phyloP scores from a whole-genome alignment of 92 coral and sea anemone genomes.

The Paragorgia papillata region DNA sequence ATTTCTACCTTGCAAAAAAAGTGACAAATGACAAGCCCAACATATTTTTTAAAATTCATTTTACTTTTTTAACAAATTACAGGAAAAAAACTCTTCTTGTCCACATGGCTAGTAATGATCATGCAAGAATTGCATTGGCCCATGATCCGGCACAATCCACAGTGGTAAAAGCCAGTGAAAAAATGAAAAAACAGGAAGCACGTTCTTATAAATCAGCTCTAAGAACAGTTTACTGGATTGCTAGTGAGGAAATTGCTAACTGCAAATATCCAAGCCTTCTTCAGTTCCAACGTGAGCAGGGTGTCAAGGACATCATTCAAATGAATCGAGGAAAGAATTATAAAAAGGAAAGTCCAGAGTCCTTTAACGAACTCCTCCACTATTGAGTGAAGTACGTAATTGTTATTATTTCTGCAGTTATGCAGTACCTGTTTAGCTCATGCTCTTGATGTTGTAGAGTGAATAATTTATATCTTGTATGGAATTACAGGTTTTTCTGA shows the following conservation, averaged over 20 bases:
- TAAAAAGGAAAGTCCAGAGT: conserved; percentile 36
- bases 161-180: conserved; percentile 33
- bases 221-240: conserved; percentile 37
- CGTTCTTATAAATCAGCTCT: conserved; percentile 32
- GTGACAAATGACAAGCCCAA: conserved; percentile 14
- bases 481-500: no score
- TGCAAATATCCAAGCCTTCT: conserved; percentile 41
- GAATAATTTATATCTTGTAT: conserved; percentile 18
- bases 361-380: conserved; percentile 35
- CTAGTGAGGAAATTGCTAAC: conserved; percentile 38
- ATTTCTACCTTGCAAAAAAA: background rate
- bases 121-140: conserved; percentile 37
- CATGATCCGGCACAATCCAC: conserved; percentile 34
- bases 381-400: conserved; percentile 37
- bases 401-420: conserved; percentile 1
- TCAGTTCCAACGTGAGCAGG: conserved; percentile 37
- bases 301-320: conserved; percentile 34
- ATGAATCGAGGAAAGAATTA: conserved; percentile 36
- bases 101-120: conserved; percentile 41
- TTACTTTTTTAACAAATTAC: conserved; percentile 25
- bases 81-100: conserved; percentile 39
- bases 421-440: no score
- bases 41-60: background rate
- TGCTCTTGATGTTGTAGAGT: conserved; percentile 1
- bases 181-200: conserved; percentile 39